Base-by-base conservation (phyloP, 2,797 vertebrate genomes). In the Brachyalestes nurse region DNA sequence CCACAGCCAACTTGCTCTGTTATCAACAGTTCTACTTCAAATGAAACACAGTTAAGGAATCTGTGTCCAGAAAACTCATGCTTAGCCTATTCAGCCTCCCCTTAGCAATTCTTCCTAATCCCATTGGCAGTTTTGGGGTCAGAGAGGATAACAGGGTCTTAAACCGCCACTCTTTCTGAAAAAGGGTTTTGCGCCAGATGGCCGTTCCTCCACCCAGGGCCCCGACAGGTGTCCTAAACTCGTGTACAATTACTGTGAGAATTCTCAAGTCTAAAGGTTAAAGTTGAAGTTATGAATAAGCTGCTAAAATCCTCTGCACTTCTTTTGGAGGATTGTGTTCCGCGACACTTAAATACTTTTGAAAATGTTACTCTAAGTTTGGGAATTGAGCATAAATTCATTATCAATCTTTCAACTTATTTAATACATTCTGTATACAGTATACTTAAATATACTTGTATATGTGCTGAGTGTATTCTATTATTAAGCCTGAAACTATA, bases 161-260 rank as follows among this genome's bases (percentile, higher is more conserved):
- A 85, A 79, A 67, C 76, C 38, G 70, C 55, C 79, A 40, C 49
- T 64, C 65, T 71, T 13, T 71, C 38, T 49, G 9, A 5, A 21
- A 28, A 66, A 73, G 42, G 65, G 12, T 1, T 45, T 57, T 38
- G 23, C 49, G 69, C 66, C 88, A 86, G 82, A 82, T 88, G 88
- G 70, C 53, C 67, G 40, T 40, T 2, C 55, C 60, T 57, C 57
- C 69, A 19, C 2, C 12, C 45, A n/a, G 79, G 78, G 25, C 2
- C 40, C 53, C 38, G 72, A 82, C 87, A 88, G 82, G 66, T 85
- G 83, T 69, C 67, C 62, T 16, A 61, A 51, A 72, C 74, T 34
- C 53, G 40, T 23, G 2, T 51, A 61, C 19, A 23, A 62, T 71
- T 64, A 16, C 57, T 45, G 45, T 7, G 45, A 83, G 38, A 42